Conservation (phyloP, 2,888 invertebrate species). For the Craniophora ligustri region DNA sequence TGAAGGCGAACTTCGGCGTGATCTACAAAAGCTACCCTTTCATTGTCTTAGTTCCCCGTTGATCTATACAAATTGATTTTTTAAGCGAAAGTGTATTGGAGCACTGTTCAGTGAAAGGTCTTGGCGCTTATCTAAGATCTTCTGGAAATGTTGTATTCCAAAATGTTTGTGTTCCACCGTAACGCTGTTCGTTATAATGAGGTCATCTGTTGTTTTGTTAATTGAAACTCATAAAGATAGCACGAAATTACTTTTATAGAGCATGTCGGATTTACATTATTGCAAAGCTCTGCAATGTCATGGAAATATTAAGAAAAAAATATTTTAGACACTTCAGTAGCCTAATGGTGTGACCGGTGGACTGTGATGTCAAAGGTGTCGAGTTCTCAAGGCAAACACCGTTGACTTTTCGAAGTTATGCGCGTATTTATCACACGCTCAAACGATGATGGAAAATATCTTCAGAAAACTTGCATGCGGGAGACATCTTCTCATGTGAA, state of each 20-base stretch:
- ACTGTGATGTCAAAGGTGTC: too few species aligned
- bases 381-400: too few species aligned
- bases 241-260: constrained; percentile 7
- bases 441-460: too few species aligned
- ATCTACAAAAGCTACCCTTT: constrained; percentile 65
- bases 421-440: too few species aligned
- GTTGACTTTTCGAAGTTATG: too few species aligned
- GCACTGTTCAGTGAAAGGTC: constrained; percentile 64
- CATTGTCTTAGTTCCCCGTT: constrained; percentile 65
- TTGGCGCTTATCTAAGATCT: constrained; percentile 47
- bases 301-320: too few species aligned
- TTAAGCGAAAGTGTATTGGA: constrained; percentile 74
- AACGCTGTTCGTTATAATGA: constrained; percentile 20
- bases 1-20: constrained; percentile 56
- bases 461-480: too few species aligned
- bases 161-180: constrained; percentile 10
- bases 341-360: too few species aligned
- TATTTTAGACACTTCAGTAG: too few species aligned
- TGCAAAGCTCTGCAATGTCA: too few species aligned
- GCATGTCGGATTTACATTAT: constrained; percentile 2
- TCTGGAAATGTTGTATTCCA: constrained; percentile 14
- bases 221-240: constrained; percentile 22
- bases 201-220: constrained; percentile 10
- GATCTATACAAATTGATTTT: constrained; percentile 74
- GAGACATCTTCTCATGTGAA: too few species aligned